Evolutionary conservation across 2,113 vertebrate genomes (phyloP), one percentile per base, ranked within the genome.

Genomic region (Carassius auratus): DNA sequence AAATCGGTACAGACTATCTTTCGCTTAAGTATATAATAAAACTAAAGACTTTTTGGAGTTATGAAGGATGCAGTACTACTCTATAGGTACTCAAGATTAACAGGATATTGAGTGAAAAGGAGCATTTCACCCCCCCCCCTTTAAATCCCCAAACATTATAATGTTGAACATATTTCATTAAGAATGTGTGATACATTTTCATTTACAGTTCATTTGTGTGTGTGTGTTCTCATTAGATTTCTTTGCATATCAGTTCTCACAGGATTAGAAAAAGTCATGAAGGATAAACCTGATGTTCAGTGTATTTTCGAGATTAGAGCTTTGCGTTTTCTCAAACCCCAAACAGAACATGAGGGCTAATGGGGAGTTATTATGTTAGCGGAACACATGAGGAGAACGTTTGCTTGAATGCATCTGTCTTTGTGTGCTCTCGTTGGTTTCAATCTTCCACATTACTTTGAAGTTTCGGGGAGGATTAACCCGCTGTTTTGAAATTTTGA

Each of bases 351-450:
- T 3, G 12, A 50, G 13, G n/a, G 13, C 5, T 52, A 76, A 76
- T 76, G 45, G n/a, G n/a, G 45, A 52, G 73, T 76, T 52, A 76
- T 75, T 76, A 17, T 52, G 23, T 52, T 76, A 19, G 23, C 48
- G 55, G 14, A 55, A 21, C 48, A 55, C 23, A 52, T 2, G 75
- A 75, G 42, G 12, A 55, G 23, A 76, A 55, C 55, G 48, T 76
- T 76, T 76, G 8, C 74, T 19, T 76, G 13, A 76, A 52, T 55
- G 74, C 23, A 3, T 55, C 48, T 14, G 15, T 76, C 75, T 15
- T 76, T 76, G 23, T 76, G 75, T 76, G 48, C 75, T 52, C 74
- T 75, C 45, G 57, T 59, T 78, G 21, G 52, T 78, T 78, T 78
- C 30, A 59, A 36, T 57, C 48, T 55, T 57, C 23, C 76, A 78